Conservation (phyloP, 2,888 invertebrate genomes). For the Rotaria magnacalcarata region DNA sequence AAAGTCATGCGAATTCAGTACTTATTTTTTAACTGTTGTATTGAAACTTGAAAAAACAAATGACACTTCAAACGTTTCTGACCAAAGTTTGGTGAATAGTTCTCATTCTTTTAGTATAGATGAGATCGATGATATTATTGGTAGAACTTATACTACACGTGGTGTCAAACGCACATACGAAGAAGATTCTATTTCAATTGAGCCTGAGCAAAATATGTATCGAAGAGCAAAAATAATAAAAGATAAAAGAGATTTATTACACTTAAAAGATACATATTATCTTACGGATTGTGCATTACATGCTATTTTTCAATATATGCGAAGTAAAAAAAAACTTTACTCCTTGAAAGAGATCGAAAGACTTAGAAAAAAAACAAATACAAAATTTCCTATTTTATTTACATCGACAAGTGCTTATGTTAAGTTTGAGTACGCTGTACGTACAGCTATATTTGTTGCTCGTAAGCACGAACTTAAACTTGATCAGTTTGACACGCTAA, state of each 20-base stretch:
- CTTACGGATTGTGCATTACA: neutral
- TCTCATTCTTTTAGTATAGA: neutral
- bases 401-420: neutral
- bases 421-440: neutral
- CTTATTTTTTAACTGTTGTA: no score
- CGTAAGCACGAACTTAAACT: neutral
- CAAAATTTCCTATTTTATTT: neutral
- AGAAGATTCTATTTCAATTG: neutral
- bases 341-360: neutral
- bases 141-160: neutral
- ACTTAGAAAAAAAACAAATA: neutral
- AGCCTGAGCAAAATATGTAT: neutral
- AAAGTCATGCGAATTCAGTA: no score
- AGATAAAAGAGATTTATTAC: neutral
- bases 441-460: neutral
- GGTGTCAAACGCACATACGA: neutral
- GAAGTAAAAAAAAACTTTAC: neutral
- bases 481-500: neutral
- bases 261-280: constrained; percentile 11
- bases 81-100: neutral
- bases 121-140: neutral
- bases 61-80: neutral
- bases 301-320: neutral
- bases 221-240: neutral
- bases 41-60: neutral